Conservation (phyloP, 2,888 invertebrate genomes). For the Drosophila koepferae region DNA sequence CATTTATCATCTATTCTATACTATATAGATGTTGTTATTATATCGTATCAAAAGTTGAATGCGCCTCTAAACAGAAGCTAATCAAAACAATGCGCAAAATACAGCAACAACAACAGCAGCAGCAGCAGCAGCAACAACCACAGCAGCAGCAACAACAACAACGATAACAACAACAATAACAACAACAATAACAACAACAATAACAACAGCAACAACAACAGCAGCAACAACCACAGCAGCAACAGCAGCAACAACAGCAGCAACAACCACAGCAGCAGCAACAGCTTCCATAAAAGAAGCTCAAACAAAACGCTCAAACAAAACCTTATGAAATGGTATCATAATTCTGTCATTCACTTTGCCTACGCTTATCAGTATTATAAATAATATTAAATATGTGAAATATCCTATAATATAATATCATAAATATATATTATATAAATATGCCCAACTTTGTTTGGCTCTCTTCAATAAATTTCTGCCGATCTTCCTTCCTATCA, state of each 20-base stretch:
- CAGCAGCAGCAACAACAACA: background rate
- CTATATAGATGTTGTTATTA: conserved; percentile 12
- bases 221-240: too few species aligned
- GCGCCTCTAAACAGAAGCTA: conserved; percentile 48
- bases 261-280: background rate
- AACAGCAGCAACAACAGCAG: conserved; percentile 1
- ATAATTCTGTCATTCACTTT: background rate
- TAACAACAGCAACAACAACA: conserved; percentile 9
- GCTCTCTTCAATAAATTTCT: too few species aligned
- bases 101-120: conserved; percentile 4
- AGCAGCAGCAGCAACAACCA: background rate
- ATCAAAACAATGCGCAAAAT: conserved; percentile 48
- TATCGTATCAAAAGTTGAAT: conserved; percentile 54
- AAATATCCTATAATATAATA: background rate
- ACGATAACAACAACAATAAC: too few species aligned
- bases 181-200: too few species aligned
- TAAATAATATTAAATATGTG: background rate
- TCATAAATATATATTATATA: background rate
- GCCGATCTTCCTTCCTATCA: background rate
- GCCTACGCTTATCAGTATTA: too few species aligned
- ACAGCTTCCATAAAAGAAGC: conserved; percentile 14
- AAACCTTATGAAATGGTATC: background rate
- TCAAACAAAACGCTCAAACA: conserved; percentile 27
- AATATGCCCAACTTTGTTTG: too few species aligned
- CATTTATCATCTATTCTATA: conserved; percentile 35